These are phyloP conservation scores for Condylura cristata DNA, from an alignment of 2,113 vertebrate species.

Conservation along the genomic window DNA sequence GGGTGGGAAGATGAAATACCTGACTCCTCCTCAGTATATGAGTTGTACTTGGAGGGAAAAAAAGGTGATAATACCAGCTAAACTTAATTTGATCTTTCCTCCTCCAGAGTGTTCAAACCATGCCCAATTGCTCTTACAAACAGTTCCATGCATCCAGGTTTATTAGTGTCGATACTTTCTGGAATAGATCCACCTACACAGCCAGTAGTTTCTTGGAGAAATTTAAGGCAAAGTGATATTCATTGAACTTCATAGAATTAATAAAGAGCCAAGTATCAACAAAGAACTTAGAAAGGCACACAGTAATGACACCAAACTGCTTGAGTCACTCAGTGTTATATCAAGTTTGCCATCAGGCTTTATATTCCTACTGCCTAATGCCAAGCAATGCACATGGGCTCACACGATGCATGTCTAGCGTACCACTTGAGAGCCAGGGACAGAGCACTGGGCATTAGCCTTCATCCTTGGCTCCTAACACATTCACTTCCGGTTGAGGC, in stretches of 20 bases:
- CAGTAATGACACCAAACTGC: constrained; percentile 22
- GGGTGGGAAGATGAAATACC: constrained; percentile 9
- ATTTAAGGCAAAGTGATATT: constrained; percentile 51
- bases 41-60: constrained; percentile 35
- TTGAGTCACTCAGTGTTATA: constrained; percentile 18
- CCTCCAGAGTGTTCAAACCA: constrained; percentile 59
- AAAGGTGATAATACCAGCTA: constrained; percentile 57
- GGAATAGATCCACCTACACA: constrained; percentile 59
- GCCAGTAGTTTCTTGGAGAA: constrained; percentile 46
- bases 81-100: constrained; percentile 59
- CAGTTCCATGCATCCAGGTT: constrained; percentile 56
- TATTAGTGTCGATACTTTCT: constrained; percentile 48
- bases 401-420: background rate
- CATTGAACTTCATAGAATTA: constrained; percentile 46
- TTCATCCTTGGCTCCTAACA: background rate
- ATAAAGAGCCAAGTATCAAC: constrained; percentile 46
- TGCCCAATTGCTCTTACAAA: constrained; percentile 55
- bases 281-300: constrained; percentile 51
- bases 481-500: background rate
- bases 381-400: background rate
- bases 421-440: background rate
- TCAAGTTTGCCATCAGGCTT: background rate
- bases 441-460: background rate
- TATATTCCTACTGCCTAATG: background rate
- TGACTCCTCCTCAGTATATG: constrained; percentile 18